Evolutionary conservation across 2,888 invertebrate genomes (phyloP).

Genomic region (Lathronympha strigana): DNA sequence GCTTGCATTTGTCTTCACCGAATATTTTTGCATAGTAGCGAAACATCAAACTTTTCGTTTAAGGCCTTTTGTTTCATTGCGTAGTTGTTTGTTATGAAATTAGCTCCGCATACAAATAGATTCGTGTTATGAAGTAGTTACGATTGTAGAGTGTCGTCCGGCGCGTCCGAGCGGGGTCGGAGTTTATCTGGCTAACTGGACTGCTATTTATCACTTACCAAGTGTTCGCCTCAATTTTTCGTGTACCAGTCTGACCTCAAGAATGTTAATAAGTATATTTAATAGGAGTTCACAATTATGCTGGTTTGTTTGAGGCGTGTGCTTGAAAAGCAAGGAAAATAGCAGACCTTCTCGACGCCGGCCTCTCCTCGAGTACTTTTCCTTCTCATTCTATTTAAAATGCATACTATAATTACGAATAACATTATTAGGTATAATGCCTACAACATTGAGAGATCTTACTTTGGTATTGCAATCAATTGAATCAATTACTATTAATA

Average conservation of each 20-base stretch:
- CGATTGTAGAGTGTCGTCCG: slow-evolving; percentile 27
- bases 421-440: slow-evolving; percentile 41
- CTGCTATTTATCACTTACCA: neutral
- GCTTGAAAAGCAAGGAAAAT: neutral
- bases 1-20: no score
- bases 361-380: slow-evolving; percentile 65
- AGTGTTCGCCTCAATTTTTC: neutral
- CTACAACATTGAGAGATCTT: slow-evolving; percentile 18
- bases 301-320: neutral
- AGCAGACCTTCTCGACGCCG: slow-evolving; percentile 44
- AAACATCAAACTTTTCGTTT: neutral
- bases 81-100: slow-evolving; percentile 27
- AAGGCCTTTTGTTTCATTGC: neutral
- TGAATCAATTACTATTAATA: slow-evolving; percentile 7
- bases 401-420: slow-evolving; percentile 50
- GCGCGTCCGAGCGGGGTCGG: slow-evolving; percentile 52
- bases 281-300: neutral
- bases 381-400: slow-evolving; percentile 72
- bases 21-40: neutral
- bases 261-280: neutral
- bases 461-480: slow-evolving; percentile 1
- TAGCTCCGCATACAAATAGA: slow-evolving; percentile 40
- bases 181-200: slow-evolving; percentile 65
- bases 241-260: neutral
- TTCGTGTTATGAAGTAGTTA: slow-evolving; percentile 26